Conservation (phyloP, 2,888 invertebrate species). For the Blastobasis adustella region DNA sequence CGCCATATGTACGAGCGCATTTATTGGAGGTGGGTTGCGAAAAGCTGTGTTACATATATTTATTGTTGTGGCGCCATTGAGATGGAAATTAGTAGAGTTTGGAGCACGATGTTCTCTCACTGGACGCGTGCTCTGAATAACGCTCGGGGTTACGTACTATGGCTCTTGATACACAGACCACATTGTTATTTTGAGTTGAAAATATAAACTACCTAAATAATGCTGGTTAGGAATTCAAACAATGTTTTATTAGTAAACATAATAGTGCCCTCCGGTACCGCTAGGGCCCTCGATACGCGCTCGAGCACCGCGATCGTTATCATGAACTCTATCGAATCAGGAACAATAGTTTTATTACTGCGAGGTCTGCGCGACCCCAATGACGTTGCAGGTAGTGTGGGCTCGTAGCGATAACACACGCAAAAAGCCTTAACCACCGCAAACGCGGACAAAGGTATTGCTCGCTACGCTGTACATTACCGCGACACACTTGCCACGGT, state of each 20-base stretch:
- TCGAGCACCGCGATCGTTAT: constrained; percentile 38
- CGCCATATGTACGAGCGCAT: constrained; percentile 15
- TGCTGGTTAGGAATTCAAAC: no score
- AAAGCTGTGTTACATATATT: constrained; percentile 30
- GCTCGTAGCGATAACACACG: constrained; percentile 50
- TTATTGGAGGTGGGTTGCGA: constrained; percentile 35
- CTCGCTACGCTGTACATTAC: constrained; percentile 8
- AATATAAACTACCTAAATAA: no score
- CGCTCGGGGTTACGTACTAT: no score
- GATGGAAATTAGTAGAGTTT: constrained; percentile 36
- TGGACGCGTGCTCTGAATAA: neutral
- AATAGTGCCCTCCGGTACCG: constrained; percentile 18
- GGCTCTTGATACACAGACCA: no score
- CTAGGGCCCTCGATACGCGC: constrained; percentile 24
- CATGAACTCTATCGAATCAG: constrained; percentile 40
- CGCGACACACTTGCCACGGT: neutral
- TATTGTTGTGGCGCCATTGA: constrained; percentile 36
- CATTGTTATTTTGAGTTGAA: no score
- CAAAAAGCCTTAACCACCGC: constrained; percentile 24
- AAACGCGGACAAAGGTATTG: neutral
- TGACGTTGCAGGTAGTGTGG: constrained; percentile 35
- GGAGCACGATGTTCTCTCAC: constrained; percentile 19
- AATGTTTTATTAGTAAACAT: constrained; percentile 28
- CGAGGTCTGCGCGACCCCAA: constrained; percentile 43
- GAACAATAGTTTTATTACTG: constrained; percentile 48